These are phyloP conservation scores for Slavum lentiscoides DNA, from an alignment of 2,888 invertebrate species.

Conservation along the genomic window DNA sequence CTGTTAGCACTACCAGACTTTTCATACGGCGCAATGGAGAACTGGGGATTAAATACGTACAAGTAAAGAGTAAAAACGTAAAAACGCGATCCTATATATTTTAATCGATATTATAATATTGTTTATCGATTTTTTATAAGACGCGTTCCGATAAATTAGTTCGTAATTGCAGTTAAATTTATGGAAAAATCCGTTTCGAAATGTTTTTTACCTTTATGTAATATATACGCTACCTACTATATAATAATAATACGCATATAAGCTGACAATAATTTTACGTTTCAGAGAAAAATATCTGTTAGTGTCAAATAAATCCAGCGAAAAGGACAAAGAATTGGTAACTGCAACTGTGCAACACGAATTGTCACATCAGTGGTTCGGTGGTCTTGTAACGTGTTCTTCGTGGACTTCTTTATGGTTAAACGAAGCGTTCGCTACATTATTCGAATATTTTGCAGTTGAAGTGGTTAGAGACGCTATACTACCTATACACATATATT, in stretches of 20 bases:
- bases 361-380: constrained; percentile 96
- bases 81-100: too few species aligned
- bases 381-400: constrained; percentile 80
- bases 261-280: neutral
- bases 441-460: constrained; percentile 53
- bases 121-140: too few species aligned
- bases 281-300: constrained; percentile 51
- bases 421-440: constrained; percentile 54
- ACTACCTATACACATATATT: too few species aligned
- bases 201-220: too few species aligned
- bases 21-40: constrained; percentile 76
- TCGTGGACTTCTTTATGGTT: constrained; percentile 55
- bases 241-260: too few species aligned
- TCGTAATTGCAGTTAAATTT: too few species aligned
- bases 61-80: constrained; percentile 60
- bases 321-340: constrained; percentile 66
- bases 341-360: constrained; percentile 89
- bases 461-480: constrained; percentile 39
- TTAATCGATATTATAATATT: too few species aligned
- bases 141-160: too few species aligned
- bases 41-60: constrained; percentile 72
- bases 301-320: constrained; percentile 41
- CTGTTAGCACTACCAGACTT: constrained; percentile 79
- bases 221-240: too few species aligned
- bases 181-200: too few species aligned